phyloP scores from a whole-genome alignment of 1,140 invertebrate genomes.

The Procambarus virginalis region DNA sequence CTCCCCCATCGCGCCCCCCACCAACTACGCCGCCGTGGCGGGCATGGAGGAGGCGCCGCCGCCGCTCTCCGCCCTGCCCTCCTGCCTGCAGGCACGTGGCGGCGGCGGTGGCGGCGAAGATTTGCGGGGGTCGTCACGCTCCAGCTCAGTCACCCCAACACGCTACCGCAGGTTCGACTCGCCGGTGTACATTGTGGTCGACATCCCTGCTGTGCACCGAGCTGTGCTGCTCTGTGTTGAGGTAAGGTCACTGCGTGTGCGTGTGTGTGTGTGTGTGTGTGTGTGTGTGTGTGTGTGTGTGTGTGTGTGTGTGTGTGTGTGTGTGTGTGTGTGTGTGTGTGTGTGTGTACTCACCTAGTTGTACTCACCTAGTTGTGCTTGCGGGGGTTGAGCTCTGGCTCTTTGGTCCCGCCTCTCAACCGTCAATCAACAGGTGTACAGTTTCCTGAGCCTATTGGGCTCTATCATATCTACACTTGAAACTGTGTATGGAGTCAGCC shows the following conservation, averaged over 20 bases:
- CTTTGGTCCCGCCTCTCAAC: too few relatives aligned
- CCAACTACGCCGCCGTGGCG: background rate
- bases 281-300: too few relatives aligned
- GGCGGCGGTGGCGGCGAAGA: slow-evolving; percentile 74
- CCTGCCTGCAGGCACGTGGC: slow-evolving; percentile 72
- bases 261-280: too few relatives aligned
- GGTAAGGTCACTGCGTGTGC: slow-evolving; percentile 70
- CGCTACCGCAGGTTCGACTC: slow-evolving; percentile 73
- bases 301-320: too few relatives aligned
- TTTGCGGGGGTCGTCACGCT: slow-evolving; percentile 74
- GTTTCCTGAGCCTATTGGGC: too few relatives aligned
- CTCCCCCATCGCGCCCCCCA: slow-evolving; percentile 69
- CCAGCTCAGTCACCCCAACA: slow-evolving; percentile 73
- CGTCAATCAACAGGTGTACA: too few relatives aligned
- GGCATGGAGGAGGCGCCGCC: slow-evolving; percentile 59
- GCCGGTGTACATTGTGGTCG: slow-evolving; percentile 73
- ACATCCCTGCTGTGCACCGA: slow-evolving; percentile 75
- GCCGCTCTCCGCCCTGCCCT: slow-evolving; percentile 70
- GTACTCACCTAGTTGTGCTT: too few relatives aligned
- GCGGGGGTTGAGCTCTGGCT: too few relatives aligned
- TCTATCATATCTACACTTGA: too few relatives aligned
- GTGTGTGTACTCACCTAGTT: too few relatives aligned
- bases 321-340: too few relatives aligned
- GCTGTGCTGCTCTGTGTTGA: slow-evolving; percentile 75
- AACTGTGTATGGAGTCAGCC: too few relatives aligned